Conservation (phyloP, 2,888 invertebrate species). For the Andrena minutula region DNA sequence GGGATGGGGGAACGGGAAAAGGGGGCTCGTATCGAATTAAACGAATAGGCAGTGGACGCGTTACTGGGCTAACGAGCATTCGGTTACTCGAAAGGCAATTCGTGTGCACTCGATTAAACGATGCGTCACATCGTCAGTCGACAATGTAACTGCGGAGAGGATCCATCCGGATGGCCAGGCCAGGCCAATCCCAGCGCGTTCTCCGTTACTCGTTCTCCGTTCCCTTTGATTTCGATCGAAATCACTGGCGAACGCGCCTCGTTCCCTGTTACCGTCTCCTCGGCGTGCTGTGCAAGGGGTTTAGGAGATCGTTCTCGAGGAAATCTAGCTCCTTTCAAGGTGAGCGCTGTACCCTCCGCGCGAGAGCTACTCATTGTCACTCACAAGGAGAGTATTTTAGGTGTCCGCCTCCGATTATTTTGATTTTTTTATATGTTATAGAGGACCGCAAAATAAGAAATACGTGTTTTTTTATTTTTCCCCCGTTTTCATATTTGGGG, state of each 20-base stretch:
- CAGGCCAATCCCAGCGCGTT: conserved; percentile 38
- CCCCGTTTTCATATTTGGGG: no score
- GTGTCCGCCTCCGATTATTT: no score
- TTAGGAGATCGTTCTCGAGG: no score
- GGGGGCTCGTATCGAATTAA: conserved; percentile 58
- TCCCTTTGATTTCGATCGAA: conserved; percentile 22
- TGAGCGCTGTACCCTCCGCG: no score
- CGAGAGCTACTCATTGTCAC: no score
- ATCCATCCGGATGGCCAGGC: conserved; percentile 37
- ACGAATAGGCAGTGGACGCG: conserved; percentile 57
- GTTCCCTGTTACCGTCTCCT: no score
- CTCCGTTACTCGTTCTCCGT: conserved; percentile 18
- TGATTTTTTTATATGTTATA: no score
- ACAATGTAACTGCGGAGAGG: conserved; percentile 59
- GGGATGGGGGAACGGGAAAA: conserved; percentile 26
- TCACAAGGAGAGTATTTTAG: no score
- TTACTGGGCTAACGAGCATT: conserved; percentile 72
- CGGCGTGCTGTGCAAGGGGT: not conserved
- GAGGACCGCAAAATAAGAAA: no score
- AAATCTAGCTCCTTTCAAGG: no score
- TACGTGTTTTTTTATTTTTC: no score
- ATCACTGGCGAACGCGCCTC: not conserved
- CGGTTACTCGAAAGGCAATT: conserved; percentile 74
- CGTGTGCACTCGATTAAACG: conserved; percentile 72
- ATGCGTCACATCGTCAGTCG: conserved; percentile 57